A percentile compares a stretch with the other conserved stretches of the same genome.
phyloP scores from a whole-genome alignment of 2,888 invertebrate species.

The Oscheius sp. region DNA sequence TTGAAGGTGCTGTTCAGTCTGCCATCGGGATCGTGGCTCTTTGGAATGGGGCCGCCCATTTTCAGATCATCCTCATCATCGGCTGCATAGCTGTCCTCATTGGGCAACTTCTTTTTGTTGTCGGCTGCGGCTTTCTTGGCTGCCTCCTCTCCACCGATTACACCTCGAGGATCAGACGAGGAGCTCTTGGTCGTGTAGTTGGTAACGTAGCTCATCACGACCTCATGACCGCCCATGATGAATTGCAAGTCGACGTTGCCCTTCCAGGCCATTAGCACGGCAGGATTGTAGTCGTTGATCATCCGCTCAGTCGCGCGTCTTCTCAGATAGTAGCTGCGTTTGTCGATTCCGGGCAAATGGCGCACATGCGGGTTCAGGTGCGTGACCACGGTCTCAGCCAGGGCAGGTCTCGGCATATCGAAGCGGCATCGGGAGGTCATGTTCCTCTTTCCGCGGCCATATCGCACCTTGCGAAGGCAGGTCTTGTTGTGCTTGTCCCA shows the following conservation, averaged over 20 bases:
- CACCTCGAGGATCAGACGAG: too few relatives aligned
- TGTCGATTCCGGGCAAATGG: neutral
- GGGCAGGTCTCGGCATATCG: neutral
- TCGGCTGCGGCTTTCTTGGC: too few relatives aligned
- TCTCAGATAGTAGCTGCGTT: neutral
- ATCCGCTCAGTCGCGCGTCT: neutral
- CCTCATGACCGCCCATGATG: neutral
- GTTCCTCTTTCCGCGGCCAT: neutral
- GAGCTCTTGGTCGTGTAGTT: neutral
- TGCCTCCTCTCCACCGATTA: too few relatives aligned
- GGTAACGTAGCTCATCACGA: neutral
- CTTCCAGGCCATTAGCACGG: neutral
- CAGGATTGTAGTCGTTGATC: constrained; percentile 17
- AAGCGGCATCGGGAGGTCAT: neutral
- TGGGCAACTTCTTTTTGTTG: too few relatives aligned
- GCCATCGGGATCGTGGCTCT: too few relatives aligned
- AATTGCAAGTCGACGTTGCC: constrained; percentile 13
- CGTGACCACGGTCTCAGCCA: neutral
- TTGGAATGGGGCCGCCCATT: neutral
- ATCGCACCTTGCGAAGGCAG: neutral
- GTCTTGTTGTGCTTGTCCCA: neutral
- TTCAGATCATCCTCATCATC: neutral
- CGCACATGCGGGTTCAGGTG: neutral
- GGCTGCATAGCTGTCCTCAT: too few relatives aligned
- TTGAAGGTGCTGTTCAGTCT: too few relatives aligned